These are phyloP conservation scores for Percopsis transmontana DNA, from an alignment of 2,113 vertebrate genomes.

Conservation along the genomic window DNA sequence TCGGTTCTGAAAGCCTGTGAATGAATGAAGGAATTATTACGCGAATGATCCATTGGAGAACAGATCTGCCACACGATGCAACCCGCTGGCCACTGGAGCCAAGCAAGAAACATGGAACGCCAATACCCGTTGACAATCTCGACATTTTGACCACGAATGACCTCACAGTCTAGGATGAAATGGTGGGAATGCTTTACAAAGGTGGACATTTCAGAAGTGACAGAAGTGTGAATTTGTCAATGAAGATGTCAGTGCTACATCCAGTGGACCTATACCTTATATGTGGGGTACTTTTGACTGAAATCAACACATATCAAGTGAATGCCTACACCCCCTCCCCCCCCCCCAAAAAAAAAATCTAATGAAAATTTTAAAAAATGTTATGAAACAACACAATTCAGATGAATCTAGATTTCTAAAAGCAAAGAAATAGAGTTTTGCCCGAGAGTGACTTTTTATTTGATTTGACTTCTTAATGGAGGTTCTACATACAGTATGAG, in stretches of 20 bases:
- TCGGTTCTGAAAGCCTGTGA: slow-evolving; percentile 67
- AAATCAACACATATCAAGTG: slow-evolving; percentile 81
- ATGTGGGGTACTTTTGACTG: slow-evolving; percentile 54
- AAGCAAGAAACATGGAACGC: slow-evolving; percentile 19
- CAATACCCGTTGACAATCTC: slow-evolving; percentile 43
- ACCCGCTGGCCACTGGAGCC: slow-evolving; percentile 47
- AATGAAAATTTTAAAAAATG: slow-evolving; percentile 27
- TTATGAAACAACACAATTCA: slow-evolving; percentile 50
- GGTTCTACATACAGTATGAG: slow-evolving; percentile 60
- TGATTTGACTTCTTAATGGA: slow-evolving; percentile 40
- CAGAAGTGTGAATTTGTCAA: slow-evolving; percentile 30
- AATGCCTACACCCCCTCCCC: slow-evolving; percentile 64
- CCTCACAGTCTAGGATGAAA: slow-evolving; percentile 32
- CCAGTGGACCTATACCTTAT: slow-evolving; percentile 40
- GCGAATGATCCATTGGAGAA: slow-evolving; percentile 50
- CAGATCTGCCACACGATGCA: slow-evolving; percentile 40
- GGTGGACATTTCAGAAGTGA: slow-evolving; percentile 19
- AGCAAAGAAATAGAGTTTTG: slow-evolving; percentile 46
- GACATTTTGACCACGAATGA: slow-evolving; percentile 53
- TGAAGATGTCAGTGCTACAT: slow-evolving; percentile 19
- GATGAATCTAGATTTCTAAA: slow-evolving; percentile 73
- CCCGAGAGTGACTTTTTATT: slow-evolving; percentile 55
- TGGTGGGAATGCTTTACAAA: slow-evolving; percentile 24
- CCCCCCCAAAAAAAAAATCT: slow-evolving; percentile 24
- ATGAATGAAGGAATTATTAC: slow-evolving; percentile 70